Percentiles rank a stretch among this genome's conserved stretches.
Evolutionary conservation across 1,140 invertebrate species (phyloP).

Genomic region (Bombus haemorrhoidalis): DNA sequence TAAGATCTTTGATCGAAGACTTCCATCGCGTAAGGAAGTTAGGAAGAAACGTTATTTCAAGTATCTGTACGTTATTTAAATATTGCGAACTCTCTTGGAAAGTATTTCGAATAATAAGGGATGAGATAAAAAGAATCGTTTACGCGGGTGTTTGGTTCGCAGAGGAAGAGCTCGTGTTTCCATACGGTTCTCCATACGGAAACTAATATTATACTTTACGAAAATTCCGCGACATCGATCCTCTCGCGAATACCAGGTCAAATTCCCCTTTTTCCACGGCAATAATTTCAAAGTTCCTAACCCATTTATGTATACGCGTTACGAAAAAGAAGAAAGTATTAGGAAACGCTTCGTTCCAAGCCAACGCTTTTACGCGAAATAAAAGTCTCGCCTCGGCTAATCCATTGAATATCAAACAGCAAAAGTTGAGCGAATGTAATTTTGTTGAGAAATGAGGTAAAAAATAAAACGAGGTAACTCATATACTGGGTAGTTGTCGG

Average conservation of each 20-base stretch:
- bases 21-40: neutral
- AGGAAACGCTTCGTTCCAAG: neutral
- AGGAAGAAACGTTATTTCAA: neutral
- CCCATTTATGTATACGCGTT: neutral
- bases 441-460: neutral
- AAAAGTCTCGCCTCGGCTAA: neutral
- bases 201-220: neutral
- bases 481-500: neutral
- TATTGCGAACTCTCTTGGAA: too few relatives aligned
- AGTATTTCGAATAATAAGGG: neutral
- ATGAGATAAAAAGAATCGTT: neutral
- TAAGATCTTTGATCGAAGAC: neutral
- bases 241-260: neutral
- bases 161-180: too few relatives aligned
- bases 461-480: neutral
- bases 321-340: neutral
- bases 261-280: neutral
- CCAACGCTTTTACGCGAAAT: neutral
- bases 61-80: neutral
- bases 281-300: neutral
- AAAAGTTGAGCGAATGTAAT: too few relatives aligned
- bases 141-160: neutral
- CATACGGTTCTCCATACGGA: neutral
- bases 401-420: neutral
- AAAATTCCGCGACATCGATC: constrained; percentile 17